phyloP scores from a whole-genome alignment of 2,113 vertebrate genomes.

The Morone chrysops region DNA sequence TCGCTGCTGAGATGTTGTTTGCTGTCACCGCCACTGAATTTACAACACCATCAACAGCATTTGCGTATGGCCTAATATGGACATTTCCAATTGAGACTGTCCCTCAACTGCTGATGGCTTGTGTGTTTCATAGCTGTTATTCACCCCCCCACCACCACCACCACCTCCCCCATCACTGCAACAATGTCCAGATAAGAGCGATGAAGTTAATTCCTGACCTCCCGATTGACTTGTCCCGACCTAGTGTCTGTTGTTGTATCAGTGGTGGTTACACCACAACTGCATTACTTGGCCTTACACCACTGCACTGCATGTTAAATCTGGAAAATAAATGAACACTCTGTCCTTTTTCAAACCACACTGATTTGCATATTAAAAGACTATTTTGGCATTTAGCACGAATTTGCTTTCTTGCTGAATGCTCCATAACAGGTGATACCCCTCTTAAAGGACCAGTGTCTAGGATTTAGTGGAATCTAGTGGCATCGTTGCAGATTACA shows the following conservation, averaged over 20 bases:
- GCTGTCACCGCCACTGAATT: constrained; percentile 81
- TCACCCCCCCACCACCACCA: constrained; percentile 30
- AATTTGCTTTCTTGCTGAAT: not conserved
- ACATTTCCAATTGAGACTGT: constrained; percentile 84
- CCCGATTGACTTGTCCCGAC: constrained; percentile 72
- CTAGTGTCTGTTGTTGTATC: constrained; percentile 69
- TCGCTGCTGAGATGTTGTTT: constrained; percentile 79
- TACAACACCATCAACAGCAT: constrained; percentile 84
- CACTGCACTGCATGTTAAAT: not conserved
- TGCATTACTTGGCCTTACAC: not conserved
- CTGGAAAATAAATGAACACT: not conserved
- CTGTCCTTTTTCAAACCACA: not conserved
- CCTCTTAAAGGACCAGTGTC: no score
- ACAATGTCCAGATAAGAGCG: constrained; percentile 80
- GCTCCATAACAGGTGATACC: not conserved
- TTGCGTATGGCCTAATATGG: constrained; percentile 87
- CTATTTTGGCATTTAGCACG: not conserved
- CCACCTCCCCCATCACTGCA: constrained; percentile 45
- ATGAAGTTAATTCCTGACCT: constrained; percentile 84
- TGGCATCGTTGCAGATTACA: no score
- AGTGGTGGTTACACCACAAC: constrained; percentile 19
- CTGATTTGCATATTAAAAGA: not conserved
- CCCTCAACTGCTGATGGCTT: constrained; percentile 71
- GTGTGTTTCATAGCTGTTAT: constrained; percentile 76
- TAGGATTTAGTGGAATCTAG: no score